phyloP scores from a whole-genome alignment of 64 coral and sea anemone genomes.

The Montipora foliosa region DNA sequence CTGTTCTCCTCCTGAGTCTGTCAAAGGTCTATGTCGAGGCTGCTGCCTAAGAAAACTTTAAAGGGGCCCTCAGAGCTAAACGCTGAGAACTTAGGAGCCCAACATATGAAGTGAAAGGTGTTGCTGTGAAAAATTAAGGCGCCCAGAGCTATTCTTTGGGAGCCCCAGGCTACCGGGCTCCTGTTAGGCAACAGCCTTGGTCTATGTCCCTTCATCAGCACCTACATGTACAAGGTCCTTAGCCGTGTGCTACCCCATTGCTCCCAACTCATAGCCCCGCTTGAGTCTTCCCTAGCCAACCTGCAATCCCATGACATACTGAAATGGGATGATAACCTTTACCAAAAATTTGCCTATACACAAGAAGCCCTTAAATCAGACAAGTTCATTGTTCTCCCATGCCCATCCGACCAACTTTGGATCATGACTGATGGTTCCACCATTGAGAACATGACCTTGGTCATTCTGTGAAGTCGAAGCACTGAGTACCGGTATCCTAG shows the following conservation, averaged over 20 bases:
- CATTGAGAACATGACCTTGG: no score
- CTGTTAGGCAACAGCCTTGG: not conserved
- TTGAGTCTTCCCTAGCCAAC: not conserved
- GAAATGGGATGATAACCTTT: not conserved
- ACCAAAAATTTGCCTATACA: not conserved
- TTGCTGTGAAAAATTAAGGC: no score
- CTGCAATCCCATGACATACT: not conserved
- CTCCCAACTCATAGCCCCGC: not conserved
- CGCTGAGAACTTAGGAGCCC: no score
- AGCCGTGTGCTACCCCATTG: conserved; percentile 1
- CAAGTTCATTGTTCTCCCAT: not conserved
- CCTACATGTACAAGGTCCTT: conserved; percentile 25
- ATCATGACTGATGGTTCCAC: no score
- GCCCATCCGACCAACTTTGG: not conserved
- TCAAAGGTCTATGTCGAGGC: not conserved
- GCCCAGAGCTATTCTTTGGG: no score
- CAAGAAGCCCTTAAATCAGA: not conserved
- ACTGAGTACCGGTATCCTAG: no score
- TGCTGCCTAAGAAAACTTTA: no score
- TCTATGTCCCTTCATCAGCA: conserved; percentile 37
- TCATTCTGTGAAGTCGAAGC: no score
- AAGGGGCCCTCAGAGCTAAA: no score
- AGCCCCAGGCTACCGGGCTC: no score
- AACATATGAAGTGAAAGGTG: no score
- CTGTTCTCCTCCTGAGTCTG: not conserved